Conservation (phyloP, 1,140 invertebrate genomes). For the Leptinotarsa undecemlineata region DNA sequence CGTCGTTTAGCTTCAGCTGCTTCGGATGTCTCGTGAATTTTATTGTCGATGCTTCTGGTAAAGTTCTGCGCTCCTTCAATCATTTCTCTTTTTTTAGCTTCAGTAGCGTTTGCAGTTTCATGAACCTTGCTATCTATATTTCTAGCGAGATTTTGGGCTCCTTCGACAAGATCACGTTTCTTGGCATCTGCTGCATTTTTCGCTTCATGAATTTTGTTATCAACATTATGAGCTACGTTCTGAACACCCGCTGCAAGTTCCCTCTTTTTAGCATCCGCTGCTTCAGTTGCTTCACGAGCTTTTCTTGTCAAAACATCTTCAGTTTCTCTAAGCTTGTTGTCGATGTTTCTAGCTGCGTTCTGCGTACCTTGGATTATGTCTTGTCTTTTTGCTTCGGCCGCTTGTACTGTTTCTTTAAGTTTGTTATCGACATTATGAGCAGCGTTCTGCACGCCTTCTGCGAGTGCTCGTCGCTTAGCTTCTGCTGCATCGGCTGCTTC, state of each 20-base stretch:
- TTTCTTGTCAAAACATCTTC: conserved; percentile 19
- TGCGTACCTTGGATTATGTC: conserved; percentile 16
- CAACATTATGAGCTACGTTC: conserved; percentile 22
- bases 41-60: conserved; percentile 20
- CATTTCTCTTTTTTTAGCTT: conserved; percentile 18
- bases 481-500: conserved; percentile 27
- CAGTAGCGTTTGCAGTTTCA: conserved; percentile 29
- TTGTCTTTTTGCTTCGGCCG: conserved; percentile 30
- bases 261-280: conserved; percentile 22
- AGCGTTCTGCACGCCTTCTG: conserved; percentile 29
- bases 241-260: conserved; percentile 26
- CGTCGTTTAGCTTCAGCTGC: conserved; percentile 19
- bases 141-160: conserved; percentile 32
- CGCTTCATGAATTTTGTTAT: conserved; percentile 32
- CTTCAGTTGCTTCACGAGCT: conserved; percentile 19
- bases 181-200: conserved; percentile 29
- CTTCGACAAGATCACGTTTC: conserved; percentile 33
- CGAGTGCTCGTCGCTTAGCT: conserved; percentile 28
- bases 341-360: conserved; percentile 26
- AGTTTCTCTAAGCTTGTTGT: conserved; percentile 32
- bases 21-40: conserved; percentile 26
- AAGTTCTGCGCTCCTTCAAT: conserved; percentile 25
- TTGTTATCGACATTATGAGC: conserved; percentile 34
- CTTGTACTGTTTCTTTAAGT: conserved; percentile 29
- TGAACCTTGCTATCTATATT: conserved; percentile 31